phyloP scores from a whole-genome alignment of 1,140 invertebrate genomes.

The Dinoponera quadriceps region DNA sequence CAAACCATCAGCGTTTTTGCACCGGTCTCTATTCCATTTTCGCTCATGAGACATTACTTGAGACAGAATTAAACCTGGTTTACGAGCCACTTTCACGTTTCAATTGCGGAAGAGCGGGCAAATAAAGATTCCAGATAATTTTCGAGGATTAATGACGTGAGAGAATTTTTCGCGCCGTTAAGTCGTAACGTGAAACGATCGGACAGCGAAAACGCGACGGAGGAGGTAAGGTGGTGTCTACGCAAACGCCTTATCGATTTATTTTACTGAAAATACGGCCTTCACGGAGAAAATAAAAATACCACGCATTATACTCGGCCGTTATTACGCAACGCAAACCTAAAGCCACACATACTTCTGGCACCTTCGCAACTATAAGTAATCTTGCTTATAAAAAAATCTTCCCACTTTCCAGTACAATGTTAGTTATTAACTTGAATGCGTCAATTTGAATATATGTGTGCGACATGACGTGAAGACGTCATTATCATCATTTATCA shows the following conservation, averaged over 20 bases:
- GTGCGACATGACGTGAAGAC: no score
- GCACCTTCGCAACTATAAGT: neutral
- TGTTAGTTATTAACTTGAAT: neutral
- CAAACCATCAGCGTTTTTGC: neutral
- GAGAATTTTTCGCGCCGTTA: neutral
- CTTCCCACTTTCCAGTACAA: neutral
- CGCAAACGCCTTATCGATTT: slow-evolving; percentile 28
- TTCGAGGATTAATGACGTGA: slow-evolving; percentile 14
- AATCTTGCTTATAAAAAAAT: neutral
- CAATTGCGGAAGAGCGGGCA: slow-evolving; percentile 1
- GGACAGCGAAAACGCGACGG: neutral
- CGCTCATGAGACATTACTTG: neutral
- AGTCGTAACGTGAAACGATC: slow-evolving; percentile 16
- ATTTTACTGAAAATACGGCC: slow-evolving; percentile 27
- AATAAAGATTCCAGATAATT: slow-evolving; percentile 21
- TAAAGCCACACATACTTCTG: neutral
- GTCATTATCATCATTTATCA: no score
- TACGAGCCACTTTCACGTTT: neutral
- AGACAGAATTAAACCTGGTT: slow-evolving; percentile 4
- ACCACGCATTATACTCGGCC: slow-evolving; percentile 25
- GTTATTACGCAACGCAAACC: slow-evolving; percentile 28
- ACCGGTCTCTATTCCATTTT: neutral
- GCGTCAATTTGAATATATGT: no score
- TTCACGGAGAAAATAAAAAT: slow-evolving; percentile 45
- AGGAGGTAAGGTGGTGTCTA: slow-evolving; percentile 26